Conservation (phyloP, 2,797 vertebrate genomes). For the Bradypus variegatus region DNA sequence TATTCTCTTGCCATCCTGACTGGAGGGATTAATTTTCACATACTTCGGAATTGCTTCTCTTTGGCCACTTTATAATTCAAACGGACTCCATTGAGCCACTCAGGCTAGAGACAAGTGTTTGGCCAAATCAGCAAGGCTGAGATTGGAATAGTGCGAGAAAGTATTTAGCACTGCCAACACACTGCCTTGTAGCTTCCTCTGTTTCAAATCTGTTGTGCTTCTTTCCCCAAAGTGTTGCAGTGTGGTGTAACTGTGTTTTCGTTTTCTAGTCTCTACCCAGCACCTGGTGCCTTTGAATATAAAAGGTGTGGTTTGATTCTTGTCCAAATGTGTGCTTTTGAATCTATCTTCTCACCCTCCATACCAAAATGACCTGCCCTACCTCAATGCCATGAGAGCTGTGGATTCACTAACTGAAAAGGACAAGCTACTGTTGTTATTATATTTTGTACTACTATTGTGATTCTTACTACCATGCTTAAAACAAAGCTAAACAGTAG, state of each 20-base stretch:
- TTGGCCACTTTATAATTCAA: neutral
- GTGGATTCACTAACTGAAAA: neutral
- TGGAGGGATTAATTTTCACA: neutral
- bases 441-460: neutral
- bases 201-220: neutral
- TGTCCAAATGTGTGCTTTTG: neutral
- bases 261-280: neutral
- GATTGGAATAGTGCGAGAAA: neutral
- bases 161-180: neutral
- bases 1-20: neutral
- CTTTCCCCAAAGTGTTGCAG: neutral
- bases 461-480: neutral
- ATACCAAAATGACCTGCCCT: neutral
- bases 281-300: neutral
- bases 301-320: neutral
- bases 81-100: neutral
- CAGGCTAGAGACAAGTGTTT: neutral
- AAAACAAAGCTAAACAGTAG: neutral
- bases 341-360: neutral
- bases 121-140: neutral
- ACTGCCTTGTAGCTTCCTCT: neutral
- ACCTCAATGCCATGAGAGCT: neutral
- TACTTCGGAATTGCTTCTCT: neutral
- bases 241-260: neutral
- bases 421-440: neutral